Percentiles rank a stretch among this genome's conserved stretches.
phyloP scores from a whole-genome alignment of 2,888 invertebrate species.

The Ophion slaviceki region DNA sequence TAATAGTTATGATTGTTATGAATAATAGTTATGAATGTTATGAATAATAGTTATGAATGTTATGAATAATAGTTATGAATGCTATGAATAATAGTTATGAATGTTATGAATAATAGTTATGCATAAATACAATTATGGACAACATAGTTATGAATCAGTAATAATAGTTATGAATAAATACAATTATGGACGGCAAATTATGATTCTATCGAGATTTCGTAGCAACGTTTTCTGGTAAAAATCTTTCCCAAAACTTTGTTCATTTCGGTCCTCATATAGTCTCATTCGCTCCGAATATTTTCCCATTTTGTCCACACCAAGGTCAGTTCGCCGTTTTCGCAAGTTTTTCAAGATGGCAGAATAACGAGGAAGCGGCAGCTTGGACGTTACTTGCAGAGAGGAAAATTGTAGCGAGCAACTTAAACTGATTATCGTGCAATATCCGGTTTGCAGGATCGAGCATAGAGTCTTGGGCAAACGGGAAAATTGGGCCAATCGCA shows the following conservation, averaged over 20 bases:
- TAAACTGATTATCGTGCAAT: conserved; percentile 68
- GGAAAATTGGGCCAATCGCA: conserved; percentile 70
- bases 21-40: too few relatives aligned
- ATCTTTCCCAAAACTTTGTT: not conserved
- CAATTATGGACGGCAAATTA: too few relatives aligned
- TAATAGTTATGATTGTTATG: too few relatives aligned
- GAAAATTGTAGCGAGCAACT: conserved; percentile 48
- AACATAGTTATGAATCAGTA: too few relatives aligned
- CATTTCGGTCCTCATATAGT: not conserved
- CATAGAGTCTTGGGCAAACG: conserved; percentile 48
- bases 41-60: too few relatives aligned
- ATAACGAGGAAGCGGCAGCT: not conserved
- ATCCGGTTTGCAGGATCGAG: conserved; percentile 59
- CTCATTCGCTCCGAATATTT: not conserved
- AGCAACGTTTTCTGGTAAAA: not conserved
- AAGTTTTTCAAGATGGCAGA: conserved; percentile 19
- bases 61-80: too few relatives aligned
- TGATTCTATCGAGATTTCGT: too few relatives aligned
- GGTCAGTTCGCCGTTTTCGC: not conserved
- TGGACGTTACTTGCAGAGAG: conserved; percentile 26
- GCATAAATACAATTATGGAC: too few relatives aligned
- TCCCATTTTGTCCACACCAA: not conserved
- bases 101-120: too few relatives aligned
- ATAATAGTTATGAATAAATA: too few relatives aligned
- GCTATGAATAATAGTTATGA: too few relatives aligned